phyloP scores from a whole-genome alignment of 2,797 vertebrate genomes.

The Taenioides sp. region DNA sequence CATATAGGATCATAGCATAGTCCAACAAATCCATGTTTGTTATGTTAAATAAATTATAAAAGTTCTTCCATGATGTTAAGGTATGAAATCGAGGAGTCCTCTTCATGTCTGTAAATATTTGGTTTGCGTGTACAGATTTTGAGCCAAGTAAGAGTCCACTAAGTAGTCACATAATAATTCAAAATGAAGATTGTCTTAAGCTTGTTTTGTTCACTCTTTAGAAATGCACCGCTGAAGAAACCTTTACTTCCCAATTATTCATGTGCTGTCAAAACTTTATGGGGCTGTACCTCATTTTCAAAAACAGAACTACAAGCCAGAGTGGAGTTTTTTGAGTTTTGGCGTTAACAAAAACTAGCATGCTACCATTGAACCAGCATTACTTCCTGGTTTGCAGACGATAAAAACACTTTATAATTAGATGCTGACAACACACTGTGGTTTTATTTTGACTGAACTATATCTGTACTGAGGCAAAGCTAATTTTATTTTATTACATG shows the following conservation, averaged over 20 bases:
- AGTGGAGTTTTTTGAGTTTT: too few species aligned
- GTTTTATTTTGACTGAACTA: too few species aligned
- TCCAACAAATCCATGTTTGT: background rate
- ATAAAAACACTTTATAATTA: too few species aligned
- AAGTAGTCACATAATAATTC: background rate
- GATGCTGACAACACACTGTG: too few species aligned
- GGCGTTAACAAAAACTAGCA: too few species aligned
- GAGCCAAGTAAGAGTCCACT: background rate
- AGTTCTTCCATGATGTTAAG: conserved; percentile 33
- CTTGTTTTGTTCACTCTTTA: background rate
- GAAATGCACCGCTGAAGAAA: background rate
- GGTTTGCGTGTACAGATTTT: background rate
- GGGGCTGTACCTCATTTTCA: too few species aligned
- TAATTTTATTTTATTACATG: too few species aligned
- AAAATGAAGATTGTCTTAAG: background rate
- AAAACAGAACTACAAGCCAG: too few species aligned
- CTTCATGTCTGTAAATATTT: background rate
- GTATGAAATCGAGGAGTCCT: background rate
- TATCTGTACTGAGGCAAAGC: too few species aligned
- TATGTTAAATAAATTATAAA: conserved; percentile 4
- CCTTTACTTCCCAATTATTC: background rate
- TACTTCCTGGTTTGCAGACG: too few species aligned
- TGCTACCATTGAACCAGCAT: too few species aligned
- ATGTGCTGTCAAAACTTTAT: background rate
- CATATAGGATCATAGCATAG: conserved; percentile 10